Conservation (phyloP, 2,113 vertebrate species). For the Lepus americanus region DNA sequence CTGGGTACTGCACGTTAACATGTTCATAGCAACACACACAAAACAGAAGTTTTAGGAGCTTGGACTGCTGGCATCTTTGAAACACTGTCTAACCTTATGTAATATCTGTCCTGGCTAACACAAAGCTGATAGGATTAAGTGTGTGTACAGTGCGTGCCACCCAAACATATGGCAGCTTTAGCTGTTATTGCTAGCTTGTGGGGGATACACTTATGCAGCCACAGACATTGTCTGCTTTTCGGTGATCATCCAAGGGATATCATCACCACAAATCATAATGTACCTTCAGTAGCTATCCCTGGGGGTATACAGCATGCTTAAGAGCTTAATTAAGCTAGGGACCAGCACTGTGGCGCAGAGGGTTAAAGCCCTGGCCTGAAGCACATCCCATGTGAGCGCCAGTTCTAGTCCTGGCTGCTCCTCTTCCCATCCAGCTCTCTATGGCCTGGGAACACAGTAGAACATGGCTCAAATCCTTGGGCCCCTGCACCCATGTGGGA, state of each 20-base stretch:
- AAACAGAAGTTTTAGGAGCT: not conserved
- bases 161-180: not conserved
- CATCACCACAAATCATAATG: not conserved
- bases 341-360: too few relatives aligned
- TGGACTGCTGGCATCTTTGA: not conserved
- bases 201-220: not conserved
- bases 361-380: too few relatives aligned
- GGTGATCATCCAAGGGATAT: not conserved
- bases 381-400: too few relatives aligned
- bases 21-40: not conserved
- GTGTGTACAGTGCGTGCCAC: not conserved
- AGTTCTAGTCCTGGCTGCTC: too few relatives aligned
- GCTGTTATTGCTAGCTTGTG: not conserved
- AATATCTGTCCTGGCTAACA: not conserved
- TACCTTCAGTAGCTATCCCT: not conserved
- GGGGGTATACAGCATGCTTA: not conserved
- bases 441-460: too few relatives aligned
- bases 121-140: not conserved
- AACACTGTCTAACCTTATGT: not conserved
- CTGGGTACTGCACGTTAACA: not conserved
- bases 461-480: too few relatives aligned
- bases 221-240: not conserved
- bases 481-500: too few relatives aligned
- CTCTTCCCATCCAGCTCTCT: too few relatives aligned
- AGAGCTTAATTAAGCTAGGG: not conserved